Evolutionary conservation across 1,140 invertebrate genomes (phyloP).

Genomic region (Mylabris phalerata): DNA sequence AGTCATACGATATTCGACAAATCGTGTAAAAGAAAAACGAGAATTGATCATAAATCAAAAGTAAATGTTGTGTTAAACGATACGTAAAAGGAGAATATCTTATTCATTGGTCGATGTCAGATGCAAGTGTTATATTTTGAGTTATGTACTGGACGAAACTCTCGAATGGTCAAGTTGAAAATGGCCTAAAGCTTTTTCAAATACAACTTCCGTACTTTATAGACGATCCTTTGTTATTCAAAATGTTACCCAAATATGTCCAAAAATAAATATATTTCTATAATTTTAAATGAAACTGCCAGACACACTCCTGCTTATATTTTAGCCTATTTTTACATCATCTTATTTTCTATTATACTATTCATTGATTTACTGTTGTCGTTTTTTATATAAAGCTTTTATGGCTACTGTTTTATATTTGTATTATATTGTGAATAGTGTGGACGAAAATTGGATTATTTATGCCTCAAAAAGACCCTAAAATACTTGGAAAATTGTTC

Average conservation of each 20-base stretch:
- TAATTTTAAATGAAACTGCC: slow-evolving; percentile 15
- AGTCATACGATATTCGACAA: too few relatives aligned
- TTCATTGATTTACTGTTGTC: slow-evolving; percentile 8
- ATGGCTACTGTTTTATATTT: too few relatives aligned
- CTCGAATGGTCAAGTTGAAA: slow-evolving; percentile 16
- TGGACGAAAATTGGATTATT: too few relatives aligned
- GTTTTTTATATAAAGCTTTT: background rate
- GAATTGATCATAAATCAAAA: slow-evolving; percentile 1
- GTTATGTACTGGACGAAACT: slow-evolving; percentile 13
- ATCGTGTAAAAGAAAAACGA: background rate
- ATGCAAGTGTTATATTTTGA: slow-evolving; percentile 10
- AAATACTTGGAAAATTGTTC: too few relatives aligned
- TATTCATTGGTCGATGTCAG: slow-evolving; percentile 11
- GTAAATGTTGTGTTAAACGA: slow-evolving; percentile 1
- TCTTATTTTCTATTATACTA: slow-evolving; percentile 3
- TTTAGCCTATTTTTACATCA: slow-evolving; percentile 8
- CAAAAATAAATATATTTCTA: slow-evolving; percentile 9
- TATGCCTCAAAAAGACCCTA: too few relatives aligned
- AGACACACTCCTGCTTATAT: slow-evolving; percentile 15
- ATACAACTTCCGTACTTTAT: slow-evolving; percentile 14
- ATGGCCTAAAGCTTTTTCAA: slow-evolving; percentile 13
- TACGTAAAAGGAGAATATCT: slow-evolving; percentile 12
- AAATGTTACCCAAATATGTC: slow-evolving; percentile 19
- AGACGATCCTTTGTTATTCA: slow-evolving; percentile 18
- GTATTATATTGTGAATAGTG: too few relatives aligned